Evolutionary conservation across 2,797 vertebrate genomes (phyloP), one percentile per base, ranked within the genome.

Genomic region (Channallabes apus): DNA sequence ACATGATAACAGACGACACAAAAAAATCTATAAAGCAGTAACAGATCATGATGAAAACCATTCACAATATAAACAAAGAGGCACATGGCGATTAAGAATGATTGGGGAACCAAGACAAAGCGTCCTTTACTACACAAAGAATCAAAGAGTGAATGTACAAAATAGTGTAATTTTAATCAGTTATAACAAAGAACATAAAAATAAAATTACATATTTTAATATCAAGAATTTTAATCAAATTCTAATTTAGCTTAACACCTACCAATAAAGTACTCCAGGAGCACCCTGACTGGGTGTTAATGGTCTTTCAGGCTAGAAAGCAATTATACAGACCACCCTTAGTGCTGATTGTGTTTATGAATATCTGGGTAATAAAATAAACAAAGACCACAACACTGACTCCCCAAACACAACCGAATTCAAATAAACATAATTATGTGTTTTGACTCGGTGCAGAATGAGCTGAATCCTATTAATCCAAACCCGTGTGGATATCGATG

Each of bases 141-240:
- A 51, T 51, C 24, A 6, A 54, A 51, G 24, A 73, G 3, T 73
- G 0, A 8, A 73, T 24, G 14, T 51, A 54, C 24, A 7, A 73
- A 73, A 54, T 73, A 54, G 14, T 6, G 18, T 11, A 9, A 38
- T 22, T 69, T 18, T 41, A 71, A 71, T 41, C 41, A 27, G 17
- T 27, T 75, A 18, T 56, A 56, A 29, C 17, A 17, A 75, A 75
- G 46, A 56, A 75, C 6, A 1, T 3, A 17, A 18, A 75, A 3
- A 73, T 7, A 54, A 14, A 76, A 51, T 35, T 58, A 7, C 22
- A 56, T 24, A 67, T 58, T 67, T 17, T 58, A 41, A 78, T 58
- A 68, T 84, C 62, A 62, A 20, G 59, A 54, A 35, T 22, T 77
- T 58, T 69, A 69, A 41, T 79, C 32, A 18, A 84, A 79, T 69